Conservation (phyloP, 2,113 vertebrate genomes). For the Pampusana beccarii region DNA sequence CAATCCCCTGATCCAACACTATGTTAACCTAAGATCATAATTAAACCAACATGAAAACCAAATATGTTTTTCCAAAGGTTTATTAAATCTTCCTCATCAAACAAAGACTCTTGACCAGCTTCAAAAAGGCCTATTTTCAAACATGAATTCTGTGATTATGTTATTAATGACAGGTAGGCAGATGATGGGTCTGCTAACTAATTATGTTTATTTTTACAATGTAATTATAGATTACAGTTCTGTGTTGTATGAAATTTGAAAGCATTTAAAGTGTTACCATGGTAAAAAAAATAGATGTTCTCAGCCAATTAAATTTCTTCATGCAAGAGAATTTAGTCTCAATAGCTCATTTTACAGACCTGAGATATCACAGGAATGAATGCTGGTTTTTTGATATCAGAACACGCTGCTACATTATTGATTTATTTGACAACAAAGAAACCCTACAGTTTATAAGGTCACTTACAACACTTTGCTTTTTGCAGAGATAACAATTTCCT, state of each 20-base stretch:
- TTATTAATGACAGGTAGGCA: neutral
- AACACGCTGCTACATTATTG: neutral
- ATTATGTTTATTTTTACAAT: neutral
- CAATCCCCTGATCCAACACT: neutral
- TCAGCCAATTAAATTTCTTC: neutral
- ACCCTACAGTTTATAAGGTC: slow-evolving; percentile 6
- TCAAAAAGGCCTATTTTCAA: neutral
- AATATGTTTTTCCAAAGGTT: neutral
- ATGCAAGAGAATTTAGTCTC: neutral
- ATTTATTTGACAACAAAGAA: slow-evolving; percentile 38
- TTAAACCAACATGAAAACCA: neutral
- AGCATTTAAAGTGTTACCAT: neutral
- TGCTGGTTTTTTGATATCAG: neutral
- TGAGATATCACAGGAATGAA: neutral
- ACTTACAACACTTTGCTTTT: neutral
- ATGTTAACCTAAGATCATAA: neutral
- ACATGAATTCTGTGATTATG: neutral
- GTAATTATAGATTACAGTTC: neutral
- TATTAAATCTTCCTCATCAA: neutral
- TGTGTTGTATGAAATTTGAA: neutral
- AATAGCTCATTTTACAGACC: neutral
- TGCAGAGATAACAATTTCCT: slow-evolving; percentile 3
- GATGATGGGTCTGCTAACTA: neutral
- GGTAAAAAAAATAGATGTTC: neutral
- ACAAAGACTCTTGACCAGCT: neutral